These are phyloP conservation scores for Pogonus chalceus DNA, from an alignment of 1,140 invertebrate species.

Conservation along the genomic window DNA sequence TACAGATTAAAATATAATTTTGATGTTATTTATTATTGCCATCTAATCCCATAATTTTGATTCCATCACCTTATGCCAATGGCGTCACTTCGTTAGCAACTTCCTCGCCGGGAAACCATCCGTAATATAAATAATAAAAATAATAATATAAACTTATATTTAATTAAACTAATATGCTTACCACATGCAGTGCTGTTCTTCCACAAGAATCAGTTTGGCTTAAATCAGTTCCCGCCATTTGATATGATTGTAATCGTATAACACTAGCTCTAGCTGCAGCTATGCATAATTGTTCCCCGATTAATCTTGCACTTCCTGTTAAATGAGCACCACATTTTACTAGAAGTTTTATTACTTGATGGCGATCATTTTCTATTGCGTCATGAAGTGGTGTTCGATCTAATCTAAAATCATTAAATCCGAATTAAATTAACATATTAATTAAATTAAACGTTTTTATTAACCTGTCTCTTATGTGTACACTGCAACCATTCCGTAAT, in stretches of 20 bases:
- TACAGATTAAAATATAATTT: too few relatives aligned
- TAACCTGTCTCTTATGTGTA: slow-evolving; percentile 61
- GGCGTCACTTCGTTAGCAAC: too few relatives aligned
- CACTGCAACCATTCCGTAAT: slow-evolving; percentile 69
- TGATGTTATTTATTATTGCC: too few relatives aligned
- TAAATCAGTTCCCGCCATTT: slow-evolving; percentile 53
- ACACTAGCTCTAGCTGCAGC: slow-evolving; percentile 48
- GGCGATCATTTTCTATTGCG: slow-evolving; percentile 49
- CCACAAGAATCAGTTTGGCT: slow-evolving; percentile 46
- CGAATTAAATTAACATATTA: background rate
- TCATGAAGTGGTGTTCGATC: slow-evolving; percentile 50
- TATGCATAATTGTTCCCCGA: slow-evolving; percentile 50
- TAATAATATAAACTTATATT: too few relatives aligned
- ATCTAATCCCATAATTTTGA: too few relatives aligned
- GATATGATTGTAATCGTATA: slow-evolving; percentile 45
- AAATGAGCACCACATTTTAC: slow-evolving; percentile 55
- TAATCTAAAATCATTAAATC: slow-evolving; percentile 33
- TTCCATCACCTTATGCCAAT: too few relatives aligned
- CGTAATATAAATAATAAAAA: background rate
- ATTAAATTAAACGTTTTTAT: background rate
- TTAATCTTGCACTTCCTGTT: slow-evolving; percentile 33
- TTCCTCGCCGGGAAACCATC: too few relatives aligned
- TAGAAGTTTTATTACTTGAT: slow-evolving; percentile 50
- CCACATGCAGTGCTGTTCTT: slow-evolving; percentile 50
- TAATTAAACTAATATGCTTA: slow-evolving; percentile 16